Evolutionary conservation across 1,140 invertebrate genomes (phyloP).

Genomic region (Anastrepha obliqua): DNA sequence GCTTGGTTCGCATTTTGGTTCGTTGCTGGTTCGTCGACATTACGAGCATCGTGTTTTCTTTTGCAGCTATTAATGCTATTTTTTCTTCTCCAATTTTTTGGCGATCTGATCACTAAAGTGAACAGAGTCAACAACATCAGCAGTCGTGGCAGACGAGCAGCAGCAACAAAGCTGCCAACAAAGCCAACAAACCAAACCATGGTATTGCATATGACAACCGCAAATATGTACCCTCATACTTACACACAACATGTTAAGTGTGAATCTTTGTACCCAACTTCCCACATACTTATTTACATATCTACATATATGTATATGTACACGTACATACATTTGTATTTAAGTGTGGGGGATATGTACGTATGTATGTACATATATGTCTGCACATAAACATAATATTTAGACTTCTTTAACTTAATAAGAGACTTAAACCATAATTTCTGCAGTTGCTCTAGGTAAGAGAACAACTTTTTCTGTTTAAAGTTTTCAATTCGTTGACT

Average conservation of each 20-base stretch:
- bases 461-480: neutral
- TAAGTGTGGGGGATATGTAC: neutral
- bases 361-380: neutral
- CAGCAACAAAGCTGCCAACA: constrained; percentile 18
- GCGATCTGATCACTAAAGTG: constrained; percentile 42
- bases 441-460: neutral
- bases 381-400: neutral
- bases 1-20: constrained; percentile 37
- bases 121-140: constrained; percentile 46
- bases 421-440: neutral
- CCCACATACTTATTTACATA: constrained; percentile 35
- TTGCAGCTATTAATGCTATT: constrained; percentile 47
- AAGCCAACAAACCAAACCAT: constrained; percentile 31
- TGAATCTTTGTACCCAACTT: constrained; percentile 26
- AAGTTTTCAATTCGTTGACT: too few relatives aligned
- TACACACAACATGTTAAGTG: neutral
- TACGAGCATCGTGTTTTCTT: constrained; percentile 43
- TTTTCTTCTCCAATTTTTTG: constrained; percentile 9
- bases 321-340: neutral
- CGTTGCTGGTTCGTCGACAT: neutral
- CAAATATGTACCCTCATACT: neutral
- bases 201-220: neutral
- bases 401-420: neutral
- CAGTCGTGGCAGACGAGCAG: constrained; percentile 45
- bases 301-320: neutral